These are phyloP conservation scores for Drosophila limbata DNA, from an alignment of 2,888 invertebrate genomes.

Conservation along the genomic window DNA sequence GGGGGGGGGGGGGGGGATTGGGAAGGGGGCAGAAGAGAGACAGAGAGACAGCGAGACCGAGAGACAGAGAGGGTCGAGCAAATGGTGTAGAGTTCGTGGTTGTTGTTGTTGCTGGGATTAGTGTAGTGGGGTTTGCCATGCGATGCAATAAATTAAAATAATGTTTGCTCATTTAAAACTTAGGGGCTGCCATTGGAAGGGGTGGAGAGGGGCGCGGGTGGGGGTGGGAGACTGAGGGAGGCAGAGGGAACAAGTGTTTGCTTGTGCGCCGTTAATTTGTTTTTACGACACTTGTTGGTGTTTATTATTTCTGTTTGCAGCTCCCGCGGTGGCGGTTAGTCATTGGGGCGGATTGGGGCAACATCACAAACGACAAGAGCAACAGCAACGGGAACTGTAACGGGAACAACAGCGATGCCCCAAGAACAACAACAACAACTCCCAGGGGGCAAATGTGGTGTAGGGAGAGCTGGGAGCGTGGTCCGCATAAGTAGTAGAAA, in stretches of 20 bases:
- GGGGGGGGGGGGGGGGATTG: not conserved
- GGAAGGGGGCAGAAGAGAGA: not conserved
- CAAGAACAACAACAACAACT: constrained; percentile 11
- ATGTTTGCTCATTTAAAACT: constrained; percentile 71
- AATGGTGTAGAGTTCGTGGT: constrained; percentile 28
- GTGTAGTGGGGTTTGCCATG: constrained; percentile 40
- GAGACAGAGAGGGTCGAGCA: constrained; percentile 12
- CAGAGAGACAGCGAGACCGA: not conserved
- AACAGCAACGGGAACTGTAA: not conserved
- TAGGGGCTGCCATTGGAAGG: constrained; percentile 40
- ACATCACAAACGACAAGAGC: not conserved
- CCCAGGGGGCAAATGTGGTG: constrained; percentile 44
- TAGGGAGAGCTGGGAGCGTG: constrained; percentile 15
- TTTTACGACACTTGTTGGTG: constrained; percentile 73
- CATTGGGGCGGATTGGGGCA: constrained; percentile 20
- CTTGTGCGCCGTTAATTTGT: constrained; percentile 72
- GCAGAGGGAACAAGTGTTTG: constrained; percentile 64
- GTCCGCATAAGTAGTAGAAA: constrained; percentile 26
- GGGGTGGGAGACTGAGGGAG: not conserved
- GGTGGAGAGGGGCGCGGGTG: not conserved
- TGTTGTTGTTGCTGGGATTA: constrained; percentile 50
- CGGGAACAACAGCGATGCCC: not conserved
- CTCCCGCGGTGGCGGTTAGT: constrained; percentile 65
- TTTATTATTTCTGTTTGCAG: constrained; percentile 70
- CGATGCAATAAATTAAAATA: constrained; percentile 72